Conservation (phyloP, 92 coral and sea anemone species). For the Pocillopora grandis region DNA sequence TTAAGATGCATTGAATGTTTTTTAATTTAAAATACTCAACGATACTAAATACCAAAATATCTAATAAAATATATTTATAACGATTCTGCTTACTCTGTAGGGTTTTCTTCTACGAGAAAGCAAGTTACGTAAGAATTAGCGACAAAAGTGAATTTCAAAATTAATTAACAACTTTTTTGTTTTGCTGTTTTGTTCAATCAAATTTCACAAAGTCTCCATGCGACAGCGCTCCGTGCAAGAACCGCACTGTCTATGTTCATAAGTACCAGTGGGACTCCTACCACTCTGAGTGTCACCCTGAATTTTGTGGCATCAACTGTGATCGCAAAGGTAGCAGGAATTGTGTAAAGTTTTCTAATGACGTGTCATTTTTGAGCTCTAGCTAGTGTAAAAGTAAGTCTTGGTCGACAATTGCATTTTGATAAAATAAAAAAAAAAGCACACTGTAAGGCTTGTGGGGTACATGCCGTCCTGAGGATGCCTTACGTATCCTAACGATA, state of each 20-base stretch:
- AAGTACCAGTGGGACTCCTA: conserved; percentile 5
- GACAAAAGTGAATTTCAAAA: no score
- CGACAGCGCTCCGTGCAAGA: conserved; percentile 9
- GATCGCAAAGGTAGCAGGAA: neutral
- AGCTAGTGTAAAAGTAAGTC: neutral
- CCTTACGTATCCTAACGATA: no score
- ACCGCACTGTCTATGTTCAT: conserved; percentile 17
- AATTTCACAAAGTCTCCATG: neutral
- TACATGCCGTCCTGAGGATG: no score
- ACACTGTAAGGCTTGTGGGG: no score
- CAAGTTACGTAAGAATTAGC: no score
- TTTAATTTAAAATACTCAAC: neutral
- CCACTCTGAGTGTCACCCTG: neutral
- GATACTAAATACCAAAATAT: neutral
- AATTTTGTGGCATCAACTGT: neutral
- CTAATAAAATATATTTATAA: no score
- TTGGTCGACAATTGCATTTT: neutral
- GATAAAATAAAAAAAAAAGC: no score
- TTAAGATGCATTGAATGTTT: neutral
- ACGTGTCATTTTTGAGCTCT: neutral
- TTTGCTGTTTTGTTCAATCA: neutral
- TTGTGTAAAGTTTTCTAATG: neutral
- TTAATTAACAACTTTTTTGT: neutral
- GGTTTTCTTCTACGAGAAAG: no score
- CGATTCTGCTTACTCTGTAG: no score